phyloP scores from a whole-genome alignment of 2,113 vertebrate species.

The Sander vitreus region DNA sequence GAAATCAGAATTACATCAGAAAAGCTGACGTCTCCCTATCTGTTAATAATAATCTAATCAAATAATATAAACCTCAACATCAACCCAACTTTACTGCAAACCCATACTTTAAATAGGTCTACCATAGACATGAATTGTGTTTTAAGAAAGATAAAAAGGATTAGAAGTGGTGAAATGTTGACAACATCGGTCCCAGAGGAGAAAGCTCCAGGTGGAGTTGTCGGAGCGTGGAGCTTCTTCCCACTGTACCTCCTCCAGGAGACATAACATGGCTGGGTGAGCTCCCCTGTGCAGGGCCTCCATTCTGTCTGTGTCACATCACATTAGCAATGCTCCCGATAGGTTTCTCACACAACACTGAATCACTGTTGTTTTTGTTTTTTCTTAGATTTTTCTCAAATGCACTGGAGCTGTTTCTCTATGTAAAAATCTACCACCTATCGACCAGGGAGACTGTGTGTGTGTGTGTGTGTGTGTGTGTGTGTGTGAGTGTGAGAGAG shows the following conservation, averaged over 20 bases:
- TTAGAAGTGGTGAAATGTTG: constrained; percentile 23
- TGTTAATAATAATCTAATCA: background rate
- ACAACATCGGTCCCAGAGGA: constrained; percentile 31
- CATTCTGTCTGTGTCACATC: constrained; percentile 59
- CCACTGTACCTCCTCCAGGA: constrained; percentile 56
- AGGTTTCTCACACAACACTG: constrained; percentile 19
- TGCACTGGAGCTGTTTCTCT: background rate
- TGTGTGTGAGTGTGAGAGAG: background rate
- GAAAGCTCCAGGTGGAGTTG: constrained; percentile 66
- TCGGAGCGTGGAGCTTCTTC: constrained; percentile 56
- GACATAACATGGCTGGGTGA: constrained; percentile 59
- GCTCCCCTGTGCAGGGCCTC: constrained; percentile 36
- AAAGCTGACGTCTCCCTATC: background rate
- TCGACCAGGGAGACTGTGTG: background rate
- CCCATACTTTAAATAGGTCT: background rate
- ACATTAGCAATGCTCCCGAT: constrained; percentile 53
- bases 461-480: background rate
- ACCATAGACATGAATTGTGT: background rate
- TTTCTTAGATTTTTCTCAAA: constrained; percentile 1
- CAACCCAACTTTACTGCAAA: background rate
- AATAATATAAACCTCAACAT: constrained; percentile 22
- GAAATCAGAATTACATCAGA: constrained; percentile 14
- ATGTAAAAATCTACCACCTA: background rate
- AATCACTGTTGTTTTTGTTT: constrained; percentile 18
- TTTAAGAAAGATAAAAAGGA: constrained; percentile 49